Percentiles rank a stretch among this genome's conserved stretches.
Evolutionary conservation across 2,797 vertebrate genomes (phyloP).

Genomic region (Morelia viridis): DNA sequence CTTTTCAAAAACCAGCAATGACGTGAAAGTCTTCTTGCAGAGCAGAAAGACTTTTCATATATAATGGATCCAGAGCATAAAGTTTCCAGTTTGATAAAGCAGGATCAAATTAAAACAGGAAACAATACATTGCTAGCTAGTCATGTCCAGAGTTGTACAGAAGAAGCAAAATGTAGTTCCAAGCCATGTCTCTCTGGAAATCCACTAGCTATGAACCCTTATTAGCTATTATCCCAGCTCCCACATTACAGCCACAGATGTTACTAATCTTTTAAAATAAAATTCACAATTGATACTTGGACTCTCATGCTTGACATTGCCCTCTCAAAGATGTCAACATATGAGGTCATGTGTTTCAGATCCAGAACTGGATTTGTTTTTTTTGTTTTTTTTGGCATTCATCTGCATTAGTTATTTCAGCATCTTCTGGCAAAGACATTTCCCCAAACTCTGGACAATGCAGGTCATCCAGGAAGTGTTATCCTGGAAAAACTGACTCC

Average conservation of each 20-base stretch:
- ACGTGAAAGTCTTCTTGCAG: not conserved
- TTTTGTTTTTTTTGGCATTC: constrained; percentile 60
- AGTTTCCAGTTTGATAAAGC: not conserved
- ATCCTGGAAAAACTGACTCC: constrained; percentile 72
- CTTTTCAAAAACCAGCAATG: not conserved
- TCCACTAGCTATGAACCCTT: constrained; percentile 51
- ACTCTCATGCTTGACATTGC: constrained; percentile 69
- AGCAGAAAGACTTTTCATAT: not conserved
- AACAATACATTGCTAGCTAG: not conserved
- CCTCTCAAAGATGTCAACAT: constrained; percentile 74
- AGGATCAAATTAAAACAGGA: not conserved
- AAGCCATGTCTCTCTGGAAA: constrained; percentile 14
- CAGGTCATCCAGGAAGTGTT: constrained; percentile 54
- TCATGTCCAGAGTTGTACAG: not conserved
- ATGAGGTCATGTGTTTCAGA: constrained; percentile 76
- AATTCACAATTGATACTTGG: constrained; percentile 70
- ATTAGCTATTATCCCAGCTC: constrained; percentile 59
- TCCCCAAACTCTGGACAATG: constrained; percentile 69
- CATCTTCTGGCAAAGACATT: constrained; percentile 74
- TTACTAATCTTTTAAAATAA: constrained; percentile 66
- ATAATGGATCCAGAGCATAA: not conserved
- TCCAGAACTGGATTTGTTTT: constrained; percentile 61
- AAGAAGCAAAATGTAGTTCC: constrained; percentile 37
- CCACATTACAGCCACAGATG: constrained; percentile 61
- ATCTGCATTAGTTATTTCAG: constrained; percentile 75